Percentiles rank a stretch among this genome's conserved stretches.
Evolutionary conservation across 2,888 invertebrate genomes (phyloP).

Genomic region (Ichneumoninae sp.): DNA sequence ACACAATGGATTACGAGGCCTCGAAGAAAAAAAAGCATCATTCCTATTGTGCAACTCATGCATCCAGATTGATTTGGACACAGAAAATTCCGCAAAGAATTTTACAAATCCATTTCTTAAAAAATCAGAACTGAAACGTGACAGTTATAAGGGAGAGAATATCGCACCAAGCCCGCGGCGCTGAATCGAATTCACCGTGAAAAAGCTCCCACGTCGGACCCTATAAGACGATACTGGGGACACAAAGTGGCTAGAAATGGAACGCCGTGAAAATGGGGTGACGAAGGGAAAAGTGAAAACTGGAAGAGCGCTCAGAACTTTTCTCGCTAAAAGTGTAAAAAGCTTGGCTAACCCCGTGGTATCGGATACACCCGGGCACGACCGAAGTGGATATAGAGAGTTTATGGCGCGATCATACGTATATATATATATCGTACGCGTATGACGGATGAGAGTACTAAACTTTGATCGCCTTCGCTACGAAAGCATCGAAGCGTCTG

Average conservation of each 20-base stretch:
- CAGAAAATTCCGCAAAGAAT: background rate
- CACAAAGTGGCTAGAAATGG: background rate
- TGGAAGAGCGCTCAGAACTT: constrained; percentile 20
- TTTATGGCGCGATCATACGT: constrained; percentile 38
- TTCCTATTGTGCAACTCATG: background rate
- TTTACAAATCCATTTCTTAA: background rate
- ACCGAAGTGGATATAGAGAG: constrained; percentile 44
- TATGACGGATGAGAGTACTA: constrained; percentile 53
- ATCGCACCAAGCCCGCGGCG: background rate
- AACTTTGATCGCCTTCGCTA: constrained; percentile 59
- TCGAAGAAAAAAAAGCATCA: background rate
- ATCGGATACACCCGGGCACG: constrained; percentile 26
- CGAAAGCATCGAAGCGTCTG: constrained; percentile 43
- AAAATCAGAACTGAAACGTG: background rate
- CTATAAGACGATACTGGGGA: background rate
- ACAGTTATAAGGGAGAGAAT: background rate
- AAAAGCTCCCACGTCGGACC: background rate
- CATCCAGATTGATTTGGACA: background rate
- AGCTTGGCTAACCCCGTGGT: constrained; percentile 27
- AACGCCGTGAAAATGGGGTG: background rate
- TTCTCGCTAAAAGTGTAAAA: constrained; percentile 48
- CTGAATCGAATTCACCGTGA: background rate
- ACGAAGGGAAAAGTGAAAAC: constrained; percentile 10
- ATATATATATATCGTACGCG: constrained; percentile 10
- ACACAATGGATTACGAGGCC: background rate